Evolutionary conservation across 2,797 vertebrate species (phyloP), one percentile per base, ranked within the genome.

Genomic region (Neosilurus mollespiculum): DNA sequence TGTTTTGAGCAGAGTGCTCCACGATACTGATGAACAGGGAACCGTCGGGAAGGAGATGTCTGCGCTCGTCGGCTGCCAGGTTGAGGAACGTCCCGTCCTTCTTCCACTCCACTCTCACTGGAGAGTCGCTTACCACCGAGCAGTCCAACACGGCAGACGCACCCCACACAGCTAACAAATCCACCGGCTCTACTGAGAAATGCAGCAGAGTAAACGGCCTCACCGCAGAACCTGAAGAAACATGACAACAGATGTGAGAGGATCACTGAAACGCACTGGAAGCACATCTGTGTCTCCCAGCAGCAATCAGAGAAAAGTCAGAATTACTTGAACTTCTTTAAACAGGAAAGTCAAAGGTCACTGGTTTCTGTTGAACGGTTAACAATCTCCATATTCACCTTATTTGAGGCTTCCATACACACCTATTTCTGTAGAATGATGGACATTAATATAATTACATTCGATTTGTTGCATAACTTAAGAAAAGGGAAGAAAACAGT

Each of bases 51-150:
- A 99, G 95, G 83, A 98, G 91, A 84, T 94, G 93, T 0, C 98
- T 95, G 3, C 97, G 93, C 86, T 99, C 97, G 37, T 99, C 98
- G 0, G 97, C 96, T 22, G 92, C 94, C 92, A 98, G 90, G 90
- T 96, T 98, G 61, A 99, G 94, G 87, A 97, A 96, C 67, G 97
- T 96, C 66, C 98, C 98, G 3, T 99, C 98, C 87, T 99, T 99
- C 83, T 96, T 98, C 98, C 98, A 99, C 88, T 98, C 97, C 4
- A 99, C 94, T 62, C 93, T 91, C 12, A 94, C 93, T 0, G 92
- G 80, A 58, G 87, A 89, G 18, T 96, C 95, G 43, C 96, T 96
- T 83, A 94, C 92, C 1, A 95, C 96, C 0, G 97, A 98, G 89
- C 98, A 99, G 94, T 99, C 99, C 87, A 99, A 93, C 76, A 95